These are phyloP conservation scores for Aplidium turbinatum DNA, from an alignment of 23 tunicate genomes.

Conservation along the genomic window DNA sequence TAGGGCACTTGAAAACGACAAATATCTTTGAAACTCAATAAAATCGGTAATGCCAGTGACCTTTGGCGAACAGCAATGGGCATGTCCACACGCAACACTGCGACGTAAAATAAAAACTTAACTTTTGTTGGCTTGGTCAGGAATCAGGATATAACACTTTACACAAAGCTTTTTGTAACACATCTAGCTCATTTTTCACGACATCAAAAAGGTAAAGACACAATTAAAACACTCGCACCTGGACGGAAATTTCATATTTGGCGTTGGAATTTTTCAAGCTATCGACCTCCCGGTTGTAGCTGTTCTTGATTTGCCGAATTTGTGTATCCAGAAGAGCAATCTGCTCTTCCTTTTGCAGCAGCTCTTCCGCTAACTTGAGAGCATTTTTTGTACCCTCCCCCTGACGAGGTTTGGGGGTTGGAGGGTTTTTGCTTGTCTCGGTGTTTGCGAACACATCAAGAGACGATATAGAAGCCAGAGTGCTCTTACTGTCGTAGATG, in stretches of 20 bases:
- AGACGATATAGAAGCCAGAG: conserved; percentile 77
- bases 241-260: conserved; percentile 21
- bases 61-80: no score
- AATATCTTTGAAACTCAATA: no score
- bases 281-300: conserved; percentile 18
- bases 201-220: no score
- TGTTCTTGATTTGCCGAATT: conserved; percentile 3
- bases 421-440: conserved; percentile 11
- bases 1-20: no score
- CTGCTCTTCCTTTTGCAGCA: conserved; percentile 37
- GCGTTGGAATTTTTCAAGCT: conserved; percentile 21
- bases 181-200: no score
- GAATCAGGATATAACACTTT: no score
- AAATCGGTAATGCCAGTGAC: no score
- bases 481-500: conserved; percentile 72
- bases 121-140: no score
- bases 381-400: conserved; percentile 12
- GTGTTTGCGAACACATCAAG: conserved; percentile 53
- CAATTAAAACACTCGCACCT: no score
- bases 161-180: no score
- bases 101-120: no score
- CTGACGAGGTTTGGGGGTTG: not conserved
- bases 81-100: no score
- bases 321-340: conserved; percentile 5
- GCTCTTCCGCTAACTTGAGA: conserved; percentile 41